Evolutionary conservation across 1,140 invertebrate genomes (phyloP), one percentile per base, ranked within the genome.

Genomic region (Phortica variegata): DNA sequence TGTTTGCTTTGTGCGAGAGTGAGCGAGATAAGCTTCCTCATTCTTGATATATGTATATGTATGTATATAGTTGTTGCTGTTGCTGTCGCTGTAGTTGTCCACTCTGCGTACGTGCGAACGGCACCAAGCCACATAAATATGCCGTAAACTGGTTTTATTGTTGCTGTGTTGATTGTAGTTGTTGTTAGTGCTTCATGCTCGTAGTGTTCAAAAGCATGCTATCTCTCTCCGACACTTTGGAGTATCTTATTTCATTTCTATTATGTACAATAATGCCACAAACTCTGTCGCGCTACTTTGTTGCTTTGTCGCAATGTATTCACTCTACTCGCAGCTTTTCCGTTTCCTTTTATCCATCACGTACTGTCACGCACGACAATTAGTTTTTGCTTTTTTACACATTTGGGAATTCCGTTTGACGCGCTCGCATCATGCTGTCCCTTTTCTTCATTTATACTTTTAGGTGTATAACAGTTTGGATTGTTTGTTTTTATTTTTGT

Each of bases 371-470:
- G 69, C 65, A 56, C 69, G 57, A 61, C 69, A 72, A 72, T 72
- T 72, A 72, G 68, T 65, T 61, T 26, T 20, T 71, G 65, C 63
- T 72, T 72, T 56, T 72, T 72, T 72, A 61, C 59, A 61, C 66
- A 58, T 63, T 63, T 58, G 58, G 60, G 58, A 56, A 61, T 63
- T 58, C n/a, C n/a, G n/a, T n/a, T n/a, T n/a, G n/a, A n/a, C n/a
- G n/a, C 23, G 23, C 23, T 26, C 23, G 41, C 3, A 15, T 44
- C 19, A 16, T 33, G 48, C 42, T 44, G 29, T 50, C 48, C 40
- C 42, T 26, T 10, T 26, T 26, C 5, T 26, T 6, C 23, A 26
- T 26, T 6, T 26, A 26, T 26, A 26, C n/a, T n/a, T n/a, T n/a
- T n/a, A n/a, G 23, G 23, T 10, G 23, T 26, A 26, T 26, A 26